phyloP scores from a whole-genome alignment of 2,797 vertebrate genomes.

The Cheirogaleus major region DNA sequence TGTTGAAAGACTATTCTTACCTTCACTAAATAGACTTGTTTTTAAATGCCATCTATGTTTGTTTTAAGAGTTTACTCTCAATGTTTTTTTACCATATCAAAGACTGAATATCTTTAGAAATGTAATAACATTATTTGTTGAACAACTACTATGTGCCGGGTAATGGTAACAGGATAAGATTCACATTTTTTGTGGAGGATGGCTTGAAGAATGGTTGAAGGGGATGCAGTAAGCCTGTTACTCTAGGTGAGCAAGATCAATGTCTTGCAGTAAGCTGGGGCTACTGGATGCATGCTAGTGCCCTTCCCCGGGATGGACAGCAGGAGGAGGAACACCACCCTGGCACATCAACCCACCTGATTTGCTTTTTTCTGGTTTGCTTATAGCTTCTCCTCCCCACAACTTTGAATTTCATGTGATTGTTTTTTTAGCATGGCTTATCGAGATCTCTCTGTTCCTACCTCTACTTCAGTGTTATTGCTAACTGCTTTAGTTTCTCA shows the following conservation, averaged over 20 bases:
- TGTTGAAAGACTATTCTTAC: background rate
- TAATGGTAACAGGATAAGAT: background rate
- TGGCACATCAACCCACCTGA: too few species aligned
- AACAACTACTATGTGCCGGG: background rate
- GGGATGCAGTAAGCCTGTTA: background rate
- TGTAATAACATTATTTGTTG: background rate
- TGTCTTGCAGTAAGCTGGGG: background rate
- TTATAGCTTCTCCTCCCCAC: background rate
- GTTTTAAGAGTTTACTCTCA: background rate
- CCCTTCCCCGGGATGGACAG: background rate
- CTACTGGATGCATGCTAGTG: background rate
- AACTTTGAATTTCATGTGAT: background rate
- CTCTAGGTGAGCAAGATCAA: background rate
- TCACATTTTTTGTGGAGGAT: background rate
- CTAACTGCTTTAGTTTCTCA: background rate
- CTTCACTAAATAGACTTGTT: background rate
- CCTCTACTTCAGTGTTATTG: background rate
- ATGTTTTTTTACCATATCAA: background rate
- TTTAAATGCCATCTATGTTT: background rate
- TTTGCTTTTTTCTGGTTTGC: background rate
- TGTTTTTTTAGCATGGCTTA: background rate
- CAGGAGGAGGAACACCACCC: background rate
- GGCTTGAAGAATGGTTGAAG: background rate
- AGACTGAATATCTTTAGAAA: background rate
- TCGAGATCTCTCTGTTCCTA: background rate